phyloP scores from a whole-genome alignment of 2,888 invertebrate species.

The Lasioglossum figueresi region DNA sequence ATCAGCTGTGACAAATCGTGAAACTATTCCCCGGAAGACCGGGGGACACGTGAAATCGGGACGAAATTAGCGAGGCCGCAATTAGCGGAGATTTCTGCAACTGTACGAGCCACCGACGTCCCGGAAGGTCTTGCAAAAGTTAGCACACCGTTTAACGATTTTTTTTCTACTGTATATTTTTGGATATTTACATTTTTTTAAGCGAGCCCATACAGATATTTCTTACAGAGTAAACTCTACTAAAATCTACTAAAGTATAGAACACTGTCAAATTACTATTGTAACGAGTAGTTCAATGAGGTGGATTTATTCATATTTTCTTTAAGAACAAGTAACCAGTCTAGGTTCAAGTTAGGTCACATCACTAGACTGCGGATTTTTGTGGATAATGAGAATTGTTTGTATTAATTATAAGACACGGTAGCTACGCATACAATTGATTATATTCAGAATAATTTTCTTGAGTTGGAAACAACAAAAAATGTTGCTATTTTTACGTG shows the following conservation, averaged over 20 bases:
- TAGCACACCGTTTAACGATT: background rate
- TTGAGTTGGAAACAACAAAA: no score
- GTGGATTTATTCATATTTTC: background rate
- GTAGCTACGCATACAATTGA: background rate
- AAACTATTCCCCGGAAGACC: conserved; percentile 40
- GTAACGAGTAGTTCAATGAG: background rate
- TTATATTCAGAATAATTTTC: no score
- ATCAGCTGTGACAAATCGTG: conserved; percentile 57
- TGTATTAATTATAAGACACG: background rate
- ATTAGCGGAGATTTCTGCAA: conserved; percentile 45
- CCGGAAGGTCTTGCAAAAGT: background rate
- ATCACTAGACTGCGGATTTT: background rate
- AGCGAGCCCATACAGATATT: background rate
- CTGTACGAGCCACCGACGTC: background rate
- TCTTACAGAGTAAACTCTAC: background rate
- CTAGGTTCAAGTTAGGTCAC: background rate
- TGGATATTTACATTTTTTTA: background rate
- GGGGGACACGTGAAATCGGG: conserved; percentile 25
- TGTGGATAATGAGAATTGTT: background rate
- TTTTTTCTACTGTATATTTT: background rate
- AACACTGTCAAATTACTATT: background rate
- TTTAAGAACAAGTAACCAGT: background rate
- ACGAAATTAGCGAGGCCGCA: conserved; percentile 53
- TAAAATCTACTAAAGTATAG: no score
- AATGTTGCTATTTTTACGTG: background rate